Conservation (phyloP, 2,888 invertebrate genomes). For the Synanthedon tipuliformis region DNA sequence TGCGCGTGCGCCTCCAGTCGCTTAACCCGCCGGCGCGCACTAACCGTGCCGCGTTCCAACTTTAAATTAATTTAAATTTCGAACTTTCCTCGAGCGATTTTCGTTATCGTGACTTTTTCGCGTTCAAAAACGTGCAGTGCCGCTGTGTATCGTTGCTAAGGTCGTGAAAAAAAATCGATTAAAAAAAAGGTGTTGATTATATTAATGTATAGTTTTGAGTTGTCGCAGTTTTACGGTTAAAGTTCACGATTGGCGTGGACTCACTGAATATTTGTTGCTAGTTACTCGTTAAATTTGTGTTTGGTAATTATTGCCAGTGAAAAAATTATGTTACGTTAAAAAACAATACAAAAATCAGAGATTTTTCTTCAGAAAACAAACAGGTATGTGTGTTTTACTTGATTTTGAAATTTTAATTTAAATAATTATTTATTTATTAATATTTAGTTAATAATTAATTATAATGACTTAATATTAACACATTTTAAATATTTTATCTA, state of each 20-base stretch:
- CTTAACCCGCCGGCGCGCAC: slow-evolving; percentile 44
- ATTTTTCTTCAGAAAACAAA: too few relatives aligned
- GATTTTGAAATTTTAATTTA: too few relatives aligned
- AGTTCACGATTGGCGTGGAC: slow-evolving; percentile 34
- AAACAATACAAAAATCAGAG: too few relatives aligned
- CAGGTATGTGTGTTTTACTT: too few relatives aligned
- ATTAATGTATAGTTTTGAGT: slow-evolving; percentile 23
- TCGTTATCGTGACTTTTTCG: slow-evolving; percentile 1
- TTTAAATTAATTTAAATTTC: slow-evolving; percentile 21
- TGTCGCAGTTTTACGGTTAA: slow-evolving; percentile 50
- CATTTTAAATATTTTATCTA: too few relatives aligned
- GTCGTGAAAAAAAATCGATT: slow-evolving; percentile 7
- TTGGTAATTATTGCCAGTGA: too few relatives aligned
- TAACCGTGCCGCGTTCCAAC: slow-evolving; percentile 26
- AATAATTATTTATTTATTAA: too few relatives aligned
- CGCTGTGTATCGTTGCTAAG: slow-evolving; percentile 21
- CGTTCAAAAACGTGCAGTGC: slow-evolving; percentile 14
- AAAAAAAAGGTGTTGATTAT: slow-evolving; percentile 3
- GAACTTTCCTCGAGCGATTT: slow-evolving; percentile 33
- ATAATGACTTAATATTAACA: too few relatives aligned
- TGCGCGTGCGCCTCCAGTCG: slow-evolving; percentile 62
- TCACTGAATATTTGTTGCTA: slow-evolving; percentile 23
- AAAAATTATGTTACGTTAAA: too few relatives aligned
- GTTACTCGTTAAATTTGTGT: too few relatives aligned
- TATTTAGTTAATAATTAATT: too few relatives aligned